Base-by-base conservation (phyloP, 2,888 invertebrate species). In the Philonicus albiceps region DNA sequence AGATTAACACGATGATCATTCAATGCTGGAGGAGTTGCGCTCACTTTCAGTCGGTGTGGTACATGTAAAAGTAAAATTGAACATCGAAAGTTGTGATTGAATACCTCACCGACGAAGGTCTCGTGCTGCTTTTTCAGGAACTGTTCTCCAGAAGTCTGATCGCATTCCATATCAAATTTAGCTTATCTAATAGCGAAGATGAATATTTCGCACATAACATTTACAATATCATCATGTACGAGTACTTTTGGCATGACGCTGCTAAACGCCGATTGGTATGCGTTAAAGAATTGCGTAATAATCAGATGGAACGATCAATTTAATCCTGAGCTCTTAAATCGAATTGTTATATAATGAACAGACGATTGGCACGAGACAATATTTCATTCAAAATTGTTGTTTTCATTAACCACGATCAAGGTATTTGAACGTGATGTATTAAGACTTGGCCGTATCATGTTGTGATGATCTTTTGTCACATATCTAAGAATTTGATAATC, bases 341-440 rank as follows among this genome's bases (percentile, higher is more conserved):
- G 88, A 85, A 81, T 86, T 85, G 87, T 89, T 89, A 89, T 88
- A 87, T 89, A 89, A 88, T 87, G 87, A 88, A 88, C 89, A 88
- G 88, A 88, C 89, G 88, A 89, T 87, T 87, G 88, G 89, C 89
- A 89, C 89, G 88, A 88, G 88, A 89, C 88, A 88, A 88, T 88
- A 88, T 88, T 88, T 89, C 88, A 89, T 37, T 87, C 88, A 87
- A 87, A 84, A 80, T 87, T 87, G 37, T 22, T 84, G 72, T 84
- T 73, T 43, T 84, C 27, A 43, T 84, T 84, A 22, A 27, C 19
- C n/a, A 49, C n/a, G 49, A 19, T 11, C 7, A n/a, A 49, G 6
- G 16, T 49, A 49, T 3, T n/a, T 2, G n/a, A 16, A 49, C 49
- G 49, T 49, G 49, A 49, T 49, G 49, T 16, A 49, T 49, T 49